Base-by-base conservation (phyloP, 2,113 vertebrate genomes). In the Atherinomorus stipes region DNA sequence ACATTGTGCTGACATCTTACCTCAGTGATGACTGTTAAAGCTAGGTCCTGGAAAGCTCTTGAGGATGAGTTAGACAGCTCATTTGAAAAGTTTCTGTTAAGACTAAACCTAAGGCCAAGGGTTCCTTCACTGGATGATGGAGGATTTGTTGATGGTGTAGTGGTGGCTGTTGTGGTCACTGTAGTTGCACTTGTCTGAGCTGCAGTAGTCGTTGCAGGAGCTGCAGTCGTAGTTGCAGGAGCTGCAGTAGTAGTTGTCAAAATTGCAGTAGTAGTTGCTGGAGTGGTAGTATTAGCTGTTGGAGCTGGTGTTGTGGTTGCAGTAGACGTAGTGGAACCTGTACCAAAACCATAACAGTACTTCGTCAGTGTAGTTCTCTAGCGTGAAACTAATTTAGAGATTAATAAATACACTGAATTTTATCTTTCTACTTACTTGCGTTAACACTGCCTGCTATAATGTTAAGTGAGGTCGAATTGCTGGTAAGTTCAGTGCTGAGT, bases 51-150 rank as follows among this genome's bases (percentile, higher is more conserved):
- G 42, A 18, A 89, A 0, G 23, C 64, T 5, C 22, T 0, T 11
- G 86, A 76, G 0, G 11, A 44, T 31, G 28, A 0, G 45, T 50
- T 16, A n/a, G 40, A 13, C 0, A 82, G 73, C 10, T 76, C 86
- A 12, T 51, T 0, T 6, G 0, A 72, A 60, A 86, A 91, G 1
- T 0, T 4, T 66, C 9, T 18, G 42, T 53, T 2, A 0, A 91
- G 72, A 65, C 80, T 63, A 37, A 89, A 89, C 7, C 0, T 0
- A 16, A 91, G 44, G 15, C 23, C 34, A 10, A 89, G 51, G 0
- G 38, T 28, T 65, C 85, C 87, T 21, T 89, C 60, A 51, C 0
- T 74, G 19, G 62, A 11, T 23, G 76, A 0, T 8, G 87, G 83
- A 26, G 65, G 45, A 54, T 74, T 2, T 37, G 84, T 90, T 28